Base-by-base conservation (phyloP, 2,113 vertebrate species). In the Gallinago jamesoni region DNA sequence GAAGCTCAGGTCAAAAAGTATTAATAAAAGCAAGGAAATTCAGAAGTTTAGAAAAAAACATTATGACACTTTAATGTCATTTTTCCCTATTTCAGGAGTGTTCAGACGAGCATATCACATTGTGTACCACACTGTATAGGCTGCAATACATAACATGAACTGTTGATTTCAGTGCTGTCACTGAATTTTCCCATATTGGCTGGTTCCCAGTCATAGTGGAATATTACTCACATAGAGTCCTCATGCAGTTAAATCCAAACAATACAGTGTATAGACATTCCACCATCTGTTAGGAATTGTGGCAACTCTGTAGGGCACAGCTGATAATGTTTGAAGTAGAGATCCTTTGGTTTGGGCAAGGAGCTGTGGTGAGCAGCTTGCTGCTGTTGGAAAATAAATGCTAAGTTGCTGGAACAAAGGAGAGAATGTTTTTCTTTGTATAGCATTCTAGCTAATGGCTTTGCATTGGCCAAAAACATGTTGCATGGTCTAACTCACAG, bases 21-120 rank as follows among this genome's bases (percentile, higher is more conserved):
- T 96, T 97, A 95, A 97, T 97, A 94, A 95, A 94, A 95, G 85
- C 67, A 77, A 82, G 68, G 94, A 88, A 91, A 96, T 95, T 91
- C 94, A 93, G 62, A 92, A 94, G 81, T 84, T 62, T 21, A 72
- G 82, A 73, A 31, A 84, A 97, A 97, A 86, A 59, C 0, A 9
- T 52, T 78, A 18, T 6, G 17, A 62, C 66, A 57, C 37, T 84
- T 67, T 64, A 84, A 82, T 69, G 57, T 16, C 12, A 41, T 84
- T 94, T 92, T 95, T 95, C 14, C 10, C 12, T 37, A 6, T 37
- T 87, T 78, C 50, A 33, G 33, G 22, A 12, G 17, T 14, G 41
- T 68, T 74, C 79, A 60, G 64, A 50, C 20, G 2, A 81, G 57
- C 37, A 9, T 31, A n/a, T 45, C 77, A 48, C 30, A 3, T 21